A percentile compares a stretch with the other conserved stretches of the same genome.
Evolutionary conservation across 37 sponge, comb jelly and placozoan species (phyloP).

Genomic region (Ephydatia muelleri): DNA sequence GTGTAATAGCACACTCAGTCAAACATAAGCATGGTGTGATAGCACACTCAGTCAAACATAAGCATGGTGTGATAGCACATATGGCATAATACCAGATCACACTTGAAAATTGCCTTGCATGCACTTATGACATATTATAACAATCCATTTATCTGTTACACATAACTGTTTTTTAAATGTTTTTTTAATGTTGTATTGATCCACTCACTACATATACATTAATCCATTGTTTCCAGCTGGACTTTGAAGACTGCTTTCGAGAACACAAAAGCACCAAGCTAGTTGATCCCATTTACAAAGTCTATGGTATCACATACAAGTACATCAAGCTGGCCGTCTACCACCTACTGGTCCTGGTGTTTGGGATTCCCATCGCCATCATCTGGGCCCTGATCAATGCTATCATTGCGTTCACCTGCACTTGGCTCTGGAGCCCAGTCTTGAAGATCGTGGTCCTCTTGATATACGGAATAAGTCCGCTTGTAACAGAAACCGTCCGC

Average conservation of each 20-base stretch:
- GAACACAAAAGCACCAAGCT: slow-evolving; percentile 50
- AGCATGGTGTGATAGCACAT: no score
- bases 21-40: no score
- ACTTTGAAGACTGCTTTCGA: slow-evolving; percentile 36
- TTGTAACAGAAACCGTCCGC: background rate
- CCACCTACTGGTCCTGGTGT: slow-evolving; percentile 40
- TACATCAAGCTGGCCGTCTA: slow-evolving; percentile 43
- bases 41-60: no score
- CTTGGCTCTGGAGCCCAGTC: slow-evolving; percentile 28
- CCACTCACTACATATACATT: no score
- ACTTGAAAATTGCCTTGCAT: no score
- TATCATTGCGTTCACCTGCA: slow-evolving; percentile 6
- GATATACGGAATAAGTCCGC: slow-evolving; percentile 13
- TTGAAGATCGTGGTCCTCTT: slow-evolving; percentile 13
- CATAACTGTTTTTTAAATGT: no score
- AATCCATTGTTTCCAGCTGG: slow-evolving; percentile 24
- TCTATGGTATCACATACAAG: slow-evolving; percentile 15
- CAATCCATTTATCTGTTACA: no score
- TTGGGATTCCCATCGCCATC: slow-evolving; percentile 23
- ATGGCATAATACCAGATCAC: no score
- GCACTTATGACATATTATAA: no score
- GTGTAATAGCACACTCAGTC: no score
- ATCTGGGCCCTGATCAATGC: slow-evolving; percentile 38
- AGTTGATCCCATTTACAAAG: slow-evolving; percentile 1
- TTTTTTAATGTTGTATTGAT: no score